Evolutionary conservation across 2,113 vertebrate genomes (phyloP), one percentile per base, ranked within the genome.

Genomic region (Melospiza melodia): DNA sequence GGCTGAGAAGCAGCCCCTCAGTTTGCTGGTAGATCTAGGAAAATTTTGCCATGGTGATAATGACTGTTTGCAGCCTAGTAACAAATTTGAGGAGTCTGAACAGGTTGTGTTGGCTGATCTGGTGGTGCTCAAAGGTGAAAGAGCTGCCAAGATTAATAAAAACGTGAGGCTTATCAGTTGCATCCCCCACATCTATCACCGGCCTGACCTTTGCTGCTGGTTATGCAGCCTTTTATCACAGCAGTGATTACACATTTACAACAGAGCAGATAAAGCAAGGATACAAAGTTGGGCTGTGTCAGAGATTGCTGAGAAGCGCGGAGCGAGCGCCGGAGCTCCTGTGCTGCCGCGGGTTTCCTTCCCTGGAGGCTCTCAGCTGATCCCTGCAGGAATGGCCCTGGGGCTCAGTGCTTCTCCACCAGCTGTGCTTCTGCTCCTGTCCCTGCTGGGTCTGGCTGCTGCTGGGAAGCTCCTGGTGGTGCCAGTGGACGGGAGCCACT

Each of bases 241-340:
- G 2, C 10, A 4, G 0, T 1, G 28, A 21, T 92, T 88, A 79
- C 30, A 37, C 17, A 46, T 74, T 87, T 41, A 82, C 90, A 10
- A 57, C 4, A 19, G 1, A 23, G 54, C 37, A 93, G 63, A 89
- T 13, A 87, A 15, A 4, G 9, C 0, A 24, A 12, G 21, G 41
- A 17, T 82, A 24, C 19, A 27, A 51, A 33, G 20, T 27, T 23
- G 21, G 20, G 20, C 31, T 33, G 6, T 8, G 9, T 25, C 67
- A 46, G 3, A 54, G 43, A 51, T 57, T 24, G 21, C 3, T 81
- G 22, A 15, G 31, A 74, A 63, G 43, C 0, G 0, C 0, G 0
- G 55, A n/a, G 28, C 1, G 1, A 9, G 5, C 4, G 3, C 44
- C 2, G 0, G 9, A 33, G 7, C 33, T 66, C 25, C 39, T 1